Conservation (phyloP, 2,888 invertebrate species). For the Cenopis cana region DNA sequence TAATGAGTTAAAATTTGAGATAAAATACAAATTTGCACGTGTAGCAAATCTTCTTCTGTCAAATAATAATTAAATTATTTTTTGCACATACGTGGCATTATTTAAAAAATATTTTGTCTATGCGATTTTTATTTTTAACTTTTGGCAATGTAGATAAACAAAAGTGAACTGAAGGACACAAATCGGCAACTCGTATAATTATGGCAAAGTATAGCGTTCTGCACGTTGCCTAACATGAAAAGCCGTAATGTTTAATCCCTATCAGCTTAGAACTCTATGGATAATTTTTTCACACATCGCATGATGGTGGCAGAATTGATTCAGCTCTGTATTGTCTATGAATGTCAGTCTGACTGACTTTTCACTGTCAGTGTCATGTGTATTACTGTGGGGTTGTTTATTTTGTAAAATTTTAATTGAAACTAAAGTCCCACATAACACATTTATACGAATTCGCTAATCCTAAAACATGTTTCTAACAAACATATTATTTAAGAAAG, state of each 20-base stretch:
- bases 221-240: conserved; percentile 25
- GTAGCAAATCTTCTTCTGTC: conserved; percentile 61
- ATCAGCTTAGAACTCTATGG: not conserved
- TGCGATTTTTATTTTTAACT: conserved; percentile 58
- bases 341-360: not conserved
- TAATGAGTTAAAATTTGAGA: conserved; percentile 25
- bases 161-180: conserved; percentile 11
- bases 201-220: not conserved
- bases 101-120: conserved; percentile 39
- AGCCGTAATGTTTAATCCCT: not conserved
- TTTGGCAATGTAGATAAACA: conserved; percentile 54
- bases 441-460: not conserved
- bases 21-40: conserved; percentile 49
- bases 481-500: conserved; percentile 88
- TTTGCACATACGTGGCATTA: conserved; percentile 69
- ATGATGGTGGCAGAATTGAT: no score
- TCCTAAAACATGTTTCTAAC: conserved; percentile 87
- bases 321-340: not conserved
- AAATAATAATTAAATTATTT: conserved; percentile 62
- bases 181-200: conserved; percentile 2
- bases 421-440: no score
- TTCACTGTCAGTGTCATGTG: conserved; percentile 21
- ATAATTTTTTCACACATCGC: no score
- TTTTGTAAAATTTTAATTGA: not conserved
- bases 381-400: not conserved